Percentiles rank a stretch among this genome's conserved stretches.
Evolutionary conservation across 1,140 invertebrate genomes (phyloP).

Genomic region (Alviniconcha marisindica): DNA sequence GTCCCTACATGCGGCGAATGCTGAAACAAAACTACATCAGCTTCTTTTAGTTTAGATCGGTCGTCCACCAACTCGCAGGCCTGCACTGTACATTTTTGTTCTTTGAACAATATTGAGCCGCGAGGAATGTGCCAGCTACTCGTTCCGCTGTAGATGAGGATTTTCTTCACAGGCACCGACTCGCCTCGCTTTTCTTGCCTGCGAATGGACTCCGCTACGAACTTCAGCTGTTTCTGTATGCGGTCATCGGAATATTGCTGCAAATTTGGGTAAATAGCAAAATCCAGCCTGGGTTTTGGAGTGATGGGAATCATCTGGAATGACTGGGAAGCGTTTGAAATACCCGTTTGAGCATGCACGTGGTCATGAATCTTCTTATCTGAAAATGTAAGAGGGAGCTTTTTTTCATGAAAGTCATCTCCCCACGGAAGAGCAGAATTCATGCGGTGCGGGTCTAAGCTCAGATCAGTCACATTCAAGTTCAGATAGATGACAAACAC

Average conservation of each 20-base stretch:
- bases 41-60: slow-evolving; percentile 40
- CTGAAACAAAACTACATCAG: slow-evolving; percentile 67
- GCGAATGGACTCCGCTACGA: slow-evolving; percentile 47
- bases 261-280: slow-evolving; percentile 48
- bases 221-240: slow-evolving; percentile 59
- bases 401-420: slow-evolving; percentile 28
- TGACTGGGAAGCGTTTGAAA: neutral
- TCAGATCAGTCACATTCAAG: slow-evolving; percentile 45
- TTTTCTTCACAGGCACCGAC: slow-evolving; percentile 57
- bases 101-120: slow-evolving; percentile 56
- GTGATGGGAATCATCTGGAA: neutral
- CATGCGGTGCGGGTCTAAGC: neutral
- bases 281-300: neutral
- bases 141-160: slow-evolving; percentile 61
- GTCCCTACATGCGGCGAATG: slow-evolving; percentile 40
- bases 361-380: slow-evolving; percentile 47
- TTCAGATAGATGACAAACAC: slow-evolving; percentile 51
- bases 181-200: slow-evolving; percentile 34
- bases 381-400: neutral
- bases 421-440: slow-evolving; percentile 37
- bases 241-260: slow-evolving; percentile 58
- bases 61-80: slow-evolving; percentile 63
- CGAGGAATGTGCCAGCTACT: slow-evolving; percentile 54
- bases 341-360: neutral
- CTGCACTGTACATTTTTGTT: slow-evolving; percentile 67